Conservation (phyloP, 2,888 invertebrate species). For the Synergus japonicus region DNA sequence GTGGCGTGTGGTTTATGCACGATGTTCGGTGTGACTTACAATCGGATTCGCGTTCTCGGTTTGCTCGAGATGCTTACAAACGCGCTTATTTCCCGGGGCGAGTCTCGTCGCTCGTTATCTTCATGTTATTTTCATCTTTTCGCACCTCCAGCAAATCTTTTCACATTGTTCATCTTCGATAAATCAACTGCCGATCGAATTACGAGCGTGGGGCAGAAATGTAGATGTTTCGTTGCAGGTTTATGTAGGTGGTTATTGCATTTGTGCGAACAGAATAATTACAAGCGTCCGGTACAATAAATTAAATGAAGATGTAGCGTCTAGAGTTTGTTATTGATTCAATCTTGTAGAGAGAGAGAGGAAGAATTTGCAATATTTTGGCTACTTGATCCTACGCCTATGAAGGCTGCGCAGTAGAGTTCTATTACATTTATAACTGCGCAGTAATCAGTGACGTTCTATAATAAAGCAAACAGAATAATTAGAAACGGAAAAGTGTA, state of each 20-base stretch:
- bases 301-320: not conserved
- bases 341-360: too few relatives aligned
- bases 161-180: conserved; percentile 15
- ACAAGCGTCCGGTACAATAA: not conserved
- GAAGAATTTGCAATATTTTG: too few relatives aligned
- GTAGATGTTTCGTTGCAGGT: conserved; percentile 4
- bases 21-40: conserved; percentile 41
- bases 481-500: too few relatives aligned
- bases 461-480: too few relatives aligned
- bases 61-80: conserved; percentile 22
- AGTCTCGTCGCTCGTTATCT: conserved; percentile 40
- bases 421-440: too few relatives aligned
- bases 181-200: conserved; percentile 26
- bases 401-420: too few relatives aligned
- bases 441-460: too few relatives aligned
- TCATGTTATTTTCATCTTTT: conserved; percentile 36
- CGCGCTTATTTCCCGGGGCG: conserved; percentile 29
- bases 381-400: too few relatives aligned
- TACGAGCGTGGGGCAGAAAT: conserved; percentile 17
- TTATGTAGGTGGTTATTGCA: conserved; percentile 2
- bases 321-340: not conserved
- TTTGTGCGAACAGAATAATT: conserved; percentile 9
- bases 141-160: conserved; percentile 31
- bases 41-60: conserved; percentile 20
- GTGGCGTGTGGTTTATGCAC: conserved; percentile 41